Conservation (phyloP, 2,113 vertebrate genomes). For the Echinops telfairi region DNA sequence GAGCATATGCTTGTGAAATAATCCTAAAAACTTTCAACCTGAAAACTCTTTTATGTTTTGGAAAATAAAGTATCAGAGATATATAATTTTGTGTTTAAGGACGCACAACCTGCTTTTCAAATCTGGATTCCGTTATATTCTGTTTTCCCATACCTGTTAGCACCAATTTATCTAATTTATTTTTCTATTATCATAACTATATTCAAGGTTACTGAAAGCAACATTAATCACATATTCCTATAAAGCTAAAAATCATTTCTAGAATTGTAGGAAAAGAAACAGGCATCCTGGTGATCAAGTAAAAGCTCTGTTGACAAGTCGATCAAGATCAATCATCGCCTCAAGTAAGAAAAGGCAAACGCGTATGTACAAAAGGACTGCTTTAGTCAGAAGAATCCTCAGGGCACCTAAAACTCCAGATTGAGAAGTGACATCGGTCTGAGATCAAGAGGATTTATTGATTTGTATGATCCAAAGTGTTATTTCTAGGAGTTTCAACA, state of each 20-base stretch:
- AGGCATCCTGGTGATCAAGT: background rate
- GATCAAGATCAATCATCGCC: conserved; percentile 21
- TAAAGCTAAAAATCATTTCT: conserved; percentile 15
- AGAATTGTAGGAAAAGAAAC: conserved; percentile 10
- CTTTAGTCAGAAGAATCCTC: conserved; percentile 23
- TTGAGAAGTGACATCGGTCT: conserved; percentile 5
- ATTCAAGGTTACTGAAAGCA: background rate
- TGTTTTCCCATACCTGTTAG: background rate
- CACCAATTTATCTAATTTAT: background rate
- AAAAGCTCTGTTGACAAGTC: conserved; percentile 1
- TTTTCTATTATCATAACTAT: background rate
- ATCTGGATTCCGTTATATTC: background rate
- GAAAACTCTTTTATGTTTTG: background rate
- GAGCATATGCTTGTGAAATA: background rate
- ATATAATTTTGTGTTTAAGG: background rate
- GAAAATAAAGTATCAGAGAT: background rate
- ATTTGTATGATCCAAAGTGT: conserved; percentile 48
- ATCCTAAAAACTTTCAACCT: background rate
- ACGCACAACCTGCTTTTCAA: background rate
- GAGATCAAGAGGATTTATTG: conserved; percentile 39
- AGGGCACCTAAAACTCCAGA: conserved; percentile 19
- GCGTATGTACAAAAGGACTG: background rate
- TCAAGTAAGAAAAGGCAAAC: conserved; percentile 48
- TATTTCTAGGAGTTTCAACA: conserved; percentile 53
- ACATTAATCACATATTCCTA: background rate